These are phyloP conservation scores for Watsonalla binaria DNA, from an alignment of 2,888 invertebrate species.

Conservation along the genomic window DNA sequence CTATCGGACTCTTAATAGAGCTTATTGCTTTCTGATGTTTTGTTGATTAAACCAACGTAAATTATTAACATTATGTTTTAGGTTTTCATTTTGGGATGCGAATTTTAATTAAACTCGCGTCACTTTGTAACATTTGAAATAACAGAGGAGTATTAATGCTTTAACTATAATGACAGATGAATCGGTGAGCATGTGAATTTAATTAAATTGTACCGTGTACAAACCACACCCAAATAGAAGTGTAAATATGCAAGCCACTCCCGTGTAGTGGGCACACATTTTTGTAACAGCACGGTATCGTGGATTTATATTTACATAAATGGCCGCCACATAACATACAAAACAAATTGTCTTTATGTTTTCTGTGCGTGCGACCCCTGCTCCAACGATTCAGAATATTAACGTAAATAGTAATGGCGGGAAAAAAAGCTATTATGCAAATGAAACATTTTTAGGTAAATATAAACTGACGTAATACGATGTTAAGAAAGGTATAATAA, in stretches of 20 bases:
- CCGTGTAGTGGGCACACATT: constrained; percentile 52
- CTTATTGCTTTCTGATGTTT: constrained; percentile 73
- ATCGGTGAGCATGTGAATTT: constrained; percentile 31
- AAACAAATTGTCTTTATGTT: constrained; percentile 75
- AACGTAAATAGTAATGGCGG: constrained; percentile 74
- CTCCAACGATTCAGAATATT: constrained; percentile 73
- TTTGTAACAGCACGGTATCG: constrained; percentile 67
- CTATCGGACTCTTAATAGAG: constrained; percentile 72
- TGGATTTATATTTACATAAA: constrained; percentile 75
- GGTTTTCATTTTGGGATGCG: constrained; percentile 41
- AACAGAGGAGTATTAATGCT: constrained; percentile 5
- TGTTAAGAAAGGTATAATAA: constrained; percentile 67
- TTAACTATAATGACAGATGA: constrained; percentile 9
- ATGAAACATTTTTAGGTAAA: constrained; percentile 77
- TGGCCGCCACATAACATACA: constrained; percentile 49
- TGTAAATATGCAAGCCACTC: constrained; percentile 61
- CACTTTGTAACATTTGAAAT: constrained; percentile 15
- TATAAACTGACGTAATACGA: constrained; percentile 71
- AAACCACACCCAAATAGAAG: constrained; percentile 61
- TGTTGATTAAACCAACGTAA: constrained; percentile 70
- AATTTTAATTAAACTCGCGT: constrained; percentile 37
- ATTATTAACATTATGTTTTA: constrained; percentile 44
- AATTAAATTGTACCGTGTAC: constrained; percentile 44
- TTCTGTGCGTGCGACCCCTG: constrained; percentile 74
- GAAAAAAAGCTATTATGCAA: constrained; percentile 78